Conservation (phyloP, 1,140 invertebrate species). For the Formica selysi region DNA sequence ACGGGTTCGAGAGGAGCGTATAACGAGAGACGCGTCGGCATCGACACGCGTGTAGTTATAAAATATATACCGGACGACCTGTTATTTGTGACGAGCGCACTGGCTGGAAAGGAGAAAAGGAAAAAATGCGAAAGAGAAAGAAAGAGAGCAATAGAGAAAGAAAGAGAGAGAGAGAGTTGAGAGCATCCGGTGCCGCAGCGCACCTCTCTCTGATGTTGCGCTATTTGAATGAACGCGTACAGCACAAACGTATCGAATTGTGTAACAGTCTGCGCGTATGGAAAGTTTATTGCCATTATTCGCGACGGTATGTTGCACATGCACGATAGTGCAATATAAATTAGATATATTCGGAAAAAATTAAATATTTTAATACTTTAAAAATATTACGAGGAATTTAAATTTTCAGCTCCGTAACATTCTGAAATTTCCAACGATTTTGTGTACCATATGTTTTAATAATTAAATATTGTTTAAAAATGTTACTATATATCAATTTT, state of each 20-base stretch:
- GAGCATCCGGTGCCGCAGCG: conserved; percentile 4
- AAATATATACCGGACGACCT: conserved; percentile 69
- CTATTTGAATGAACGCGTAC: conserved; percentile 50
- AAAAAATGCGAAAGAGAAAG: conserved; percentile 43
- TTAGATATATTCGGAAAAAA: conserved; percentile 11
- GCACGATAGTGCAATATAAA: not conserved
- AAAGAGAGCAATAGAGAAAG: conserved; percentile 20
- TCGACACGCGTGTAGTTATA: conserved; percentile 71
- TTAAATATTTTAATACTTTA: conserved; percentile 19
- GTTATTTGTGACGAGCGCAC: conserved; percentile 66
- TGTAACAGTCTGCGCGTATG: not conserved
- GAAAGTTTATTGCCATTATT: conserved; percentile 20
- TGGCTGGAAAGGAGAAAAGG: conserved; percentile 18
- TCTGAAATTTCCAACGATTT: not conserved
- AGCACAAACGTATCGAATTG: not conserved
- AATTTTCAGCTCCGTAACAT: not conserved
- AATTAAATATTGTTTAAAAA: conserved; percentile 16
- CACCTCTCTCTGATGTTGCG: conserved; percentile 24
- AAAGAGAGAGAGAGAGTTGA: conserved; percentile 27
- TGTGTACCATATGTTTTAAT: not conserved
- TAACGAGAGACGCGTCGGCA: conserved; percentile 65
- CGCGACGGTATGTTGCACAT: not conserved
- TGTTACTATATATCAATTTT: not conserved
- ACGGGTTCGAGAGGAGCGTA: conserved; percentile 65
- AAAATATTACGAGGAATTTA: not conserved